These are phyloP conservation scores for Drosophila baimaii DNA, from an alignment of 1,140 invertebrate species.

Conservation along the genomic window DNA sequence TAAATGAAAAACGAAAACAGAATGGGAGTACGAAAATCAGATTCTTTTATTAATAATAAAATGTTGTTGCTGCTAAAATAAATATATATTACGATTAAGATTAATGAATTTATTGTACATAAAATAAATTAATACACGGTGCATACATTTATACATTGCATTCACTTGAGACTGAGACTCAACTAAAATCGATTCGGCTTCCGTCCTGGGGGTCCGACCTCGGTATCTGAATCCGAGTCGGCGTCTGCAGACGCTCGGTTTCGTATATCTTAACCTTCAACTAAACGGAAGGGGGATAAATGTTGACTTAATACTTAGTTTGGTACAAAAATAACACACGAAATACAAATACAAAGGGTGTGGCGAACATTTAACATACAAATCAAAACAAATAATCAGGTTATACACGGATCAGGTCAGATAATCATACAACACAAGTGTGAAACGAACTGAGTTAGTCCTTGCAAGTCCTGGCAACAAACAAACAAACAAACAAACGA, in stretches of 20 bases:
- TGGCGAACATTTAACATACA: conserved; percentile 56
- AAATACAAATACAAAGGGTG: conserved; percentile 33
- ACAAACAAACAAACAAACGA: conserved; percentile 26
- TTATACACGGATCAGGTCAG: conserved; percentile 37
- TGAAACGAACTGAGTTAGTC: conserved; percentile 23
- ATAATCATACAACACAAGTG: conserved; percentile 22
- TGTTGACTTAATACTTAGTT: conserved; percentile 45
- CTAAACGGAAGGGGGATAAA: conserved; percentile 67
- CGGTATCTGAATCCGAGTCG: conserved; percentile 61
- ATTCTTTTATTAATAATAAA: conserved; percentile 60
- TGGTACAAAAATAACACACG: conserved; percentile 38
- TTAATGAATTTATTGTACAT: conserved; percentile 46
- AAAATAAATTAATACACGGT: conserved; percentile 50
- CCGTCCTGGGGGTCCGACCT: conserved; percentile 29
- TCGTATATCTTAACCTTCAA: conserved; percentile 78
- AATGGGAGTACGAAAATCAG: conserved; percentile 42
- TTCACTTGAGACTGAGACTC: conserved; percentile 66
- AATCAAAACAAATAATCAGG: conserved; percentile 76
- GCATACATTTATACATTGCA: conserved; percentile 49
- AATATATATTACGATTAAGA: conserved; percentile 54
- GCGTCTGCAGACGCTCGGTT: conserved; percentile 70
- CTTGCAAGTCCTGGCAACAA: conserved; percentile 8
- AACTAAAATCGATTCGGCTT: conserved; percentile 22
- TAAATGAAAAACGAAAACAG: conserved; percentile 34
- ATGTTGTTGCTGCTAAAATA: conserved; percentile 59